phyloP scores from a whole-genome alignment of 2,888 invertebrate species.

The Cerceris rybyensis region DNA sequence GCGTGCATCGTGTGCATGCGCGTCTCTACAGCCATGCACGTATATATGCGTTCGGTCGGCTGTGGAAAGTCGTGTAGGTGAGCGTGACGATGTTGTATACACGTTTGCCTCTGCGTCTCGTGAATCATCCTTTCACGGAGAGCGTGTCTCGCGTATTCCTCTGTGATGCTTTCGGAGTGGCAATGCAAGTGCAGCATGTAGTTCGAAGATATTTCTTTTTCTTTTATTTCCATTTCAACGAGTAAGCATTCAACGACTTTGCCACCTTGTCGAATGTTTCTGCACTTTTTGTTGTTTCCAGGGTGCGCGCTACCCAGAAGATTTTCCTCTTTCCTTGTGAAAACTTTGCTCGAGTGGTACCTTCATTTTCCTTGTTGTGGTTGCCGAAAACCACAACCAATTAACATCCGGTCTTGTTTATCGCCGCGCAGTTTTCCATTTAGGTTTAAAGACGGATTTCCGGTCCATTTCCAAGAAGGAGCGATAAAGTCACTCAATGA shows the following conservation, averaged over 20 bases:
- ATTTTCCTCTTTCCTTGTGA: too few relatives aligned
- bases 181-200: constrained; percentile 8
- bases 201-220: constrained; percentile 6
- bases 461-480: constrained; percentile 6
- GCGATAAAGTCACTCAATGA: background rate
- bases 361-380: background rate
- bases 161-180: constrained; percentile 21
- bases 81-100: background rate
- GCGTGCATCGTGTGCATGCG: background rate
- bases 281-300: too few relatives aligned
- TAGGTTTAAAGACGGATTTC: constrained; percentile 3
- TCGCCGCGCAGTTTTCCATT: background rate
- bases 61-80: background rate
- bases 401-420: background rate
- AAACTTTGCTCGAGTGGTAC: too few relatives aligned
- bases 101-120: constrained; percentile 24
- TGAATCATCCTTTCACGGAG: constrained; percentile 64
- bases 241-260: background rate
- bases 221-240: background rate
- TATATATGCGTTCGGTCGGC: too few relatives aligned
- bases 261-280: too few relatives aligned
- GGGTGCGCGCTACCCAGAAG: too few relatives aligned
- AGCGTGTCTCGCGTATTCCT: constrained; percentile 46
- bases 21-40: background rate
- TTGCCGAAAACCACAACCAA: too few relatives aligned